Percentiles rank a stretch among this genome's conserved stretches.
Evolutionary conservation across 2,797 vertebrate genomes (phyloP).

Genomic region (Sebastes minor): DNA sequence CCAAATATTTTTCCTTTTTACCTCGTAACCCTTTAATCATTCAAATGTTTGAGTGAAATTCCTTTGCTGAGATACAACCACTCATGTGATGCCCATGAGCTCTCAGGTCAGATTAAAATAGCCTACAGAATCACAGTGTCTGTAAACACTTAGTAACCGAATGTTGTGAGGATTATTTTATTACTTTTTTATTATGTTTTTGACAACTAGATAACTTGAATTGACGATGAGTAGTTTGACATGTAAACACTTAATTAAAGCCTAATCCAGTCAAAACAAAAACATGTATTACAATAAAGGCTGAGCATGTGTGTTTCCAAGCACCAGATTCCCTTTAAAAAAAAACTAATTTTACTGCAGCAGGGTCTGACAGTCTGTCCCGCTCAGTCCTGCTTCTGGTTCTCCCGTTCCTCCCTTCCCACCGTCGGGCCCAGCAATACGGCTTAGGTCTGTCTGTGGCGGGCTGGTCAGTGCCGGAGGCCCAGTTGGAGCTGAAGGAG

Average conservation of each 20-base stretch:
- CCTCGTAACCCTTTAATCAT: not conserved
- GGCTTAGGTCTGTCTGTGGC: not conserved
- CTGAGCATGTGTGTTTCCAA: not conserved
- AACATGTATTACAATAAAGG: not conserved
- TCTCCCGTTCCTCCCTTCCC: not conserved
- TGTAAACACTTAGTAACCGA: not conserved
- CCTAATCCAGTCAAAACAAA: not conserved
- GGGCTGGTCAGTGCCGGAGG: not conserved
- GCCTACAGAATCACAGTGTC: not conserved
- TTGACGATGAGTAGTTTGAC: not conserved
- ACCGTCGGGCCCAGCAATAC: not conserved
- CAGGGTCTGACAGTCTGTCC: rapidly evolving
- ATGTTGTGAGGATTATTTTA: not conserved
- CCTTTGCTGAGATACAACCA: not conserved
- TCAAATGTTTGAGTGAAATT: not conserved
- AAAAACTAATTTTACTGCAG: rapidly evolving
- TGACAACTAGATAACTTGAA: not conserved
- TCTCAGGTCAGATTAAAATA: not conserved
- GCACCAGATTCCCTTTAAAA: not conserved
- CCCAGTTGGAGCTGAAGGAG: not conserved
- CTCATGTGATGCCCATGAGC: not conserved
- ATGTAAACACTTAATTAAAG: not conserved
- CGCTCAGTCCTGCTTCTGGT: rapidly evolving
- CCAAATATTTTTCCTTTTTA: not conserved
- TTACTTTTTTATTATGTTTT: not conserved